Evolutionary conservation across 37 sponge, comb jelly and placozoan genomes (phyloP).

Genomic region (Chondrilla cf. caribensis): DNA sequence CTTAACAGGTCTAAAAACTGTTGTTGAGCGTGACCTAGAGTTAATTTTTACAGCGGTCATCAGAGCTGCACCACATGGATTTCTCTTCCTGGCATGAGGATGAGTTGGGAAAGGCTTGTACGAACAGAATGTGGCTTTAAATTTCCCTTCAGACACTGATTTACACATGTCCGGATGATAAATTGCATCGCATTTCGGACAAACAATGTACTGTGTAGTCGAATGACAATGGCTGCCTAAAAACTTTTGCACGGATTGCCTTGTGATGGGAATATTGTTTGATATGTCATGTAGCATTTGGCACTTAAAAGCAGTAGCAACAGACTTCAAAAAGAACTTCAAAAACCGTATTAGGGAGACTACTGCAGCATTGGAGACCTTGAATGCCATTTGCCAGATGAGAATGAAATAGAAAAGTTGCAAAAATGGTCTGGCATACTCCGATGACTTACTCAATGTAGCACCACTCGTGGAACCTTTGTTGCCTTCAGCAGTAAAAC

Average conservation of each 20-base stretch:
- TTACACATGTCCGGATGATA: conserved; percentile 47
- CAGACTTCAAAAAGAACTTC: conserved; percentile 18
- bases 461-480: too few relatives aligned
- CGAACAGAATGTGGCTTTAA: conserved; percentile 31
- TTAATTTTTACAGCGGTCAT: conserved; percentile 16
- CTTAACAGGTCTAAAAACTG: conserved; percentile 31
- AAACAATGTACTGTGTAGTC: conserved; percentile 43
- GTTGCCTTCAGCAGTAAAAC: too few relatives aligned
- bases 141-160: background rate
- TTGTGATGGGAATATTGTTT: conserved; percentile 3
- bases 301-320: conserved; percentile 34
- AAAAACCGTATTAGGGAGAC: conserved; percentile 18
- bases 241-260: background rate
- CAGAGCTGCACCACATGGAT: conserved; percentile 29
- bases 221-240: background rate
- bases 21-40: background rate
- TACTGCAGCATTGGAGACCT: conserved; percentile 39
- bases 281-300: background rate
- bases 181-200: conserved; percentile 48
- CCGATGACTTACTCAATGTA: background rate
- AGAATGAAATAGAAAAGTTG: conserved; percentile 33
- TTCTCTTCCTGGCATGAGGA: conserved; percentile 17
- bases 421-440: conserved; percentile 28
- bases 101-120: conserved; percentile 55
- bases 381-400: conserved; percentile 46